phyloP scores from a whole-genome alignment of 2,113 vertebrate genomes.

The Trogon surrucura region DNA sequence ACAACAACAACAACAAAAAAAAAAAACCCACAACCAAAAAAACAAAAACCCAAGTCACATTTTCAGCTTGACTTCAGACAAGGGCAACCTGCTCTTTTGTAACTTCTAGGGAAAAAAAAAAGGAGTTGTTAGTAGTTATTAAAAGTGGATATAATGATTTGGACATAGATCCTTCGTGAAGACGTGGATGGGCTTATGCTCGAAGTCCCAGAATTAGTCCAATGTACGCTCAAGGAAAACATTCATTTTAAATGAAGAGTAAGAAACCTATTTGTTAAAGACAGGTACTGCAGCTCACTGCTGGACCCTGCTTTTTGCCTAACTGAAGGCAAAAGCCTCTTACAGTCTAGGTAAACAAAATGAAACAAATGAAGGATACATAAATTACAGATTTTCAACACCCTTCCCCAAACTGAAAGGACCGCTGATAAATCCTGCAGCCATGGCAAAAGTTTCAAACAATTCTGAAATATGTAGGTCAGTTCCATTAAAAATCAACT shows the following conservation, averaged over 20 bases:
- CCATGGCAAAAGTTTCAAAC: slow-evolving; percentile 93
- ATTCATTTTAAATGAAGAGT: slow-evolving; percentile 69
- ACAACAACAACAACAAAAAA: not conserved
- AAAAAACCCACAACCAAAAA: not conserved
- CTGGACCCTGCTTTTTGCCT: slow-evolving; percentile 79
- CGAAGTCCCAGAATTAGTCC: slow-evolving; percentile 78
- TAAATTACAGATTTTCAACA: slow-evolving; percentile 66
- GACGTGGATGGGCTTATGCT: slow-evolving; percentile 74
- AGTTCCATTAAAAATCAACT: slow-evolving; percentile 80
- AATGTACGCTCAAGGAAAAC: slow-evolving; percentile 66
- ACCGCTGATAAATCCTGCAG: slow-evolving; percentile 79
- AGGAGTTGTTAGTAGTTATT: slow-evolving; percentile 85
- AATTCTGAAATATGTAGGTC: slow-evolving; percentile 82
- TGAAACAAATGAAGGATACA: slow-evolving; percentile 77
- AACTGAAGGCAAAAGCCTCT: slow-evolving; percentile 82
- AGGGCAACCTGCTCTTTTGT: slow-evolving; percentile 83
- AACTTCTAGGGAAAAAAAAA: slow-evolving; percentile 79
- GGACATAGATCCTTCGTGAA: slow-evolving; percentile 78
- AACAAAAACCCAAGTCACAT: slow-evolving; percentile 76
- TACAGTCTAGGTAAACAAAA: slow-evolving; percentile 80
- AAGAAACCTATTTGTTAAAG: slow-evolving; percentile 78
- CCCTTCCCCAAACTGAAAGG: slow-evolving; percentile 74
- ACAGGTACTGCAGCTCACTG: slow-evolving; percentile 76
- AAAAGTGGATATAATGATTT: slow-evolving; percentile 78
- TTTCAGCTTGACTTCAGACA: slow-evolving; percentile 84